Evolutionary conservation across 2,888 invertebrate species (phyloP).

Genomic region (Agriopis marginaria): DNA sequence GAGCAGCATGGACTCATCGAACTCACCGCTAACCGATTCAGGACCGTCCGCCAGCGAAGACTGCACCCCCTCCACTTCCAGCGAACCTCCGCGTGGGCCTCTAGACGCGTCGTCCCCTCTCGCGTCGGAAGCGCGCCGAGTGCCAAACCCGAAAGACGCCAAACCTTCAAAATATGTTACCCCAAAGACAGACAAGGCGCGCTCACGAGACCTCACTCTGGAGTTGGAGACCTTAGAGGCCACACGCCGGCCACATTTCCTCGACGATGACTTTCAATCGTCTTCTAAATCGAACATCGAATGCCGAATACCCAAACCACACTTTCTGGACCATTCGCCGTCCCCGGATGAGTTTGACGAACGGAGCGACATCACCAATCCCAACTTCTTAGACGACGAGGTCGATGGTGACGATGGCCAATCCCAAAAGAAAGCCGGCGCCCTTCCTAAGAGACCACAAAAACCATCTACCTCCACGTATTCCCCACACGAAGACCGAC

Average conservation of each 20-base stretch:
- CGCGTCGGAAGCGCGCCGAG: conserved; percentile 71
- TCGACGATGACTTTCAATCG: conserved; percentile 87
- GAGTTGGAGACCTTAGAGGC: conserved; percentile 74
- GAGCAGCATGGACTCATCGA: conserved; percentile 86
- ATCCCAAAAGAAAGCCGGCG: conserved; percentile 75
- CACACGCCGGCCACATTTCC: conserved; percentile 86
- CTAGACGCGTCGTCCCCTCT: conserved; percentile 65
- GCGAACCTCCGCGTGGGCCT: conserved; percentile 68
- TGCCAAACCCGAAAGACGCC: conserved; percentile 69
- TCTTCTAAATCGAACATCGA: conserved; percentile 84
- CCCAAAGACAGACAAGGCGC: conserved; percentile 74
- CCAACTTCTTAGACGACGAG: conserved; percentile 81
- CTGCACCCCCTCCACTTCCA: conserved; percentile 81
- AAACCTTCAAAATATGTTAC: conserved; percentile 60
- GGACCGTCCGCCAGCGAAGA: conserved; percentile 83
- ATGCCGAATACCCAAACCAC: conserved; percentile 84
- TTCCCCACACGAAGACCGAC: conserved; percentile 71
- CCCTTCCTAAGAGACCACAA: conserved; percentile 73
- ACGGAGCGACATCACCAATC: conserved; percentile 80
- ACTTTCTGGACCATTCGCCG: conserved; percentile 82
- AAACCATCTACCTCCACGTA: conserved; percentile 67
- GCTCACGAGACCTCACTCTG: conserved; percentile 75
- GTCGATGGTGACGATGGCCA: conserved; percentile 73
- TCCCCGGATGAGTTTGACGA: conserved; percentile 84
- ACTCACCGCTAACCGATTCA: conserved; percentile 83